These are phyloP conservation scores for Meda fulgida DNA, from an alignment of 2,797 vertebrate species.

Conservation along the genomic window DNA sequence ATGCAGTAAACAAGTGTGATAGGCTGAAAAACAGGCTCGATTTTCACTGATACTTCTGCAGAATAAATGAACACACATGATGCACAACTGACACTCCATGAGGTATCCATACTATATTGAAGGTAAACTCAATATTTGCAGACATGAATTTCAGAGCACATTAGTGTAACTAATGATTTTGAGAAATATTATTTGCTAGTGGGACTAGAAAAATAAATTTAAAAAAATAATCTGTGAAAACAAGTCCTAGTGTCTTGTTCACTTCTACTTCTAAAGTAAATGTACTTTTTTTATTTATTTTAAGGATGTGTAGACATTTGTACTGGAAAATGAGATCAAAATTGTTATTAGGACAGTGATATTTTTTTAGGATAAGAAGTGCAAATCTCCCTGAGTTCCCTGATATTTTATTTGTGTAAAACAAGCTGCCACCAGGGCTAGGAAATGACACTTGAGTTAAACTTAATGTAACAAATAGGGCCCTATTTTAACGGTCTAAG, in stretches of 20 bases:
- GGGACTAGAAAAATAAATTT: not conserved
- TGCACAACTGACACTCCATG: not conserved
- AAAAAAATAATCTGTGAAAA: not conserved
- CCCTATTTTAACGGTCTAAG: too few relatives aligned
- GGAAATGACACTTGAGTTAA: too few relatives aligned
- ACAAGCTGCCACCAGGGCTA: too few relatives aligned
- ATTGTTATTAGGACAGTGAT: not conserved
- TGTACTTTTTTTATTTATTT: not conserved
- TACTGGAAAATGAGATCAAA: not conserved
- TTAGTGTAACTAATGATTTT: not conserved
- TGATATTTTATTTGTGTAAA: not conserved
- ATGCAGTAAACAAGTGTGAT: constrained; percentile 19
- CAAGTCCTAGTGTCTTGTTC: not conserved
- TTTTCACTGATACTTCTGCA: not conserved
- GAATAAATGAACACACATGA: constrained; percentile 23
- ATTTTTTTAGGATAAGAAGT: not conserved
- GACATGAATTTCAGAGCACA: not conserved
- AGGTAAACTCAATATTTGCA: not conserved
- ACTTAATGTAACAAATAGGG: too few relatives aligned
- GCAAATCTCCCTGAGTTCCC: not conserved
- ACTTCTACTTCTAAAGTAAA: not conserved
- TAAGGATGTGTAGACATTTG: not conserved
- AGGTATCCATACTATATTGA: not conserved
- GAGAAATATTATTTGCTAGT: not conserved
- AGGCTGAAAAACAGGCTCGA: constrained; percentile 1